Base-by-base conservation (phyloP, 2,113 vertebrate species). In the Sterna hirundo region DNA sequence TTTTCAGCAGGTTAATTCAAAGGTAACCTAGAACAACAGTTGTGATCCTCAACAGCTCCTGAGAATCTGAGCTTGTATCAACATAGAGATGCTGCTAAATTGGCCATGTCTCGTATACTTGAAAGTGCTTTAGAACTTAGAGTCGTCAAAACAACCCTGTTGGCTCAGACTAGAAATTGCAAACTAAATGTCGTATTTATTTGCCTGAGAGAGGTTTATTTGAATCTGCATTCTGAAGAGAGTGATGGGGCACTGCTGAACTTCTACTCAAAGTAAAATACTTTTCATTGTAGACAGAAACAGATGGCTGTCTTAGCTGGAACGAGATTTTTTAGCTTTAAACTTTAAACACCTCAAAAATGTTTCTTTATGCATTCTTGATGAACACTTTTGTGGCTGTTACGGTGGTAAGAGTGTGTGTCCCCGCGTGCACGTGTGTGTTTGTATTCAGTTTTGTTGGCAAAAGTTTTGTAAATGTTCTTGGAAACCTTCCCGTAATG, bases 1-100 rank as follows among this genome's bases (percentile, higher is more conserved):
- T 74, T 96, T 98, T 55, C 98, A 99, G 79, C 98, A 99, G 71
- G 60, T 99, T 14, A 98, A 98, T 89, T 82, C 95, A 36, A 98
- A 98, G 98, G 99, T 99, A 94, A 51, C 11, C 25, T 7, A 23
- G 44, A 46, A 10, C 20, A 65, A 0, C 36, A 82, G 40, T 42
- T 42, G 57, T 32, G 49, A 13, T 77, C 69, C 90, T 62, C 6
- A 27, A 15, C 20, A 62, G 22, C 49, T 81, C 11, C 0, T 0
- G 12, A 17, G 10, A 22, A 16, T 21, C 40, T 55, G 54, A 79
- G 79, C 62, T 78, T 55, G 10, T 80, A 16, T 30, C 44, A 52
- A 9, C 6, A 2, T 1, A 30, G 42, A 36, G 57, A 14, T 62
- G 3, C 3, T 54, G 70, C 49, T 69, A 2, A 36, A 40, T 14